Conservation (phyloP, 2,113 vertebrate genomes). For the Cervus canadensis region DNA sequence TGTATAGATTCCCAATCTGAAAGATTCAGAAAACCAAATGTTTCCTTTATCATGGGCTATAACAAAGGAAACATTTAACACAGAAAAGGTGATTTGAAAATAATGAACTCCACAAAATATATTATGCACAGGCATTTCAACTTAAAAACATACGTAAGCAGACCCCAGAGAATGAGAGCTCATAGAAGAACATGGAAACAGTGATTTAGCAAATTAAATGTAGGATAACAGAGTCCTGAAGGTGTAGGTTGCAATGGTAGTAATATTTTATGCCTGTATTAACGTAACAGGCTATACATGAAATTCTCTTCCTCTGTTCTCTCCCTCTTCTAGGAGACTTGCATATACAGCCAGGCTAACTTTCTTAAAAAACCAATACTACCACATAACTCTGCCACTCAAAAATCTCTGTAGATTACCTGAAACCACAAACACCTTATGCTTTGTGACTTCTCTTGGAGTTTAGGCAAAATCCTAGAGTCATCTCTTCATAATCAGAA, state of each 20-base stretch:
- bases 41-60: not conserved
- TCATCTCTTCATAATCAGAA: not conserved
- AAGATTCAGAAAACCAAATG: conserved; percentile 7
- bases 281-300: not conserved
- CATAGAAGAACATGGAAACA: not conserved
- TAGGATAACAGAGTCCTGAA: not conserved
- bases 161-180: not conserved
- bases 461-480: not conserved
- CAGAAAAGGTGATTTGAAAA: not conserved
- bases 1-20: conserved; percentile 19
- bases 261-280: not conserved
- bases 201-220: conserved; percentile 62
- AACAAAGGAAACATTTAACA: not conserved
- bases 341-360: not conserved
- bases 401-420: not conserved
- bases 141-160: not conserved
- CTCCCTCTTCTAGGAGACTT: not conserved
- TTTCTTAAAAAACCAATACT: not conserved
- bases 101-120: not conserved
- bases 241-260: not conserved
- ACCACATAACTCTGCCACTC: not conserved
- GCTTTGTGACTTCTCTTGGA: not conserved
- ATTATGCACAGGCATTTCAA: not conserved
- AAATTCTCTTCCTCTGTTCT: not conserved
- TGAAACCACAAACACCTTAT: not conserved